phyloP scores from a whole-genome alignment of 2,113 vertebrate genomes.

The Xenopus laevis region DNA sequence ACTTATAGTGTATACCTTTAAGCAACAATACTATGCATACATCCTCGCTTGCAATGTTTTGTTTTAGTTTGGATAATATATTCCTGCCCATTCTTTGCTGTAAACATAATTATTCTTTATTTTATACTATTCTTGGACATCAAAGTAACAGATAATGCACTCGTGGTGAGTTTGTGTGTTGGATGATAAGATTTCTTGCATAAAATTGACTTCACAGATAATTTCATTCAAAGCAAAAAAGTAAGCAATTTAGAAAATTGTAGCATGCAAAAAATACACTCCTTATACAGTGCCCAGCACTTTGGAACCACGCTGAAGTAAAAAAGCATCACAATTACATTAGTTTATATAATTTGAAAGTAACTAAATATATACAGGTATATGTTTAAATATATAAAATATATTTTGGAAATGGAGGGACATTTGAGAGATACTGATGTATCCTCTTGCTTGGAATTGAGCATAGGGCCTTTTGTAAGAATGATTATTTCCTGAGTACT shows the following conservation, averaged over 20 bases:
- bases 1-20: no score
- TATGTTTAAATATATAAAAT: no score
- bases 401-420: no score
- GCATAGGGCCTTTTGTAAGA: no score
- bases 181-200: constrained; percentile 4
- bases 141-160: not conserved
- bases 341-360: not conserved
- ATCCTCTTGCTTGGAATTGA: no score
- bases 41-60: not conserved
- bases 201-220: constrained; percentile 35
- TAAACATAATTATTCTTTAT: not conserved
- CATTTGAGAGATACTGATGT: no score
- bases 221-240: constrained; percentile 22
- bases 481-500: no score
- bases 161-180: constrained; percentile 15
- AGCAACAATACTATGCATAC: no score
- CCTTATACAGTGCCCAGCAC: constrained; percentile 11
- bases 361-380: not conserved
- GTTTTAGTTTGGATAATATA: fast-evolving
- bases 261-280: constrained; percentile 26
- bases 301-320: constrained; percentile 16
- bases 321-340: constrained; percentile 10
- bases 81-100: not conserved
- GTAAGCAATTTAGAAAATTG: constrained; percentile 34
- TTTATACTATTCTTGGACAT: not conserved